Conservation (phyloP, 1,140 invertebrate species). For the Cotesia typhae region DNA sequence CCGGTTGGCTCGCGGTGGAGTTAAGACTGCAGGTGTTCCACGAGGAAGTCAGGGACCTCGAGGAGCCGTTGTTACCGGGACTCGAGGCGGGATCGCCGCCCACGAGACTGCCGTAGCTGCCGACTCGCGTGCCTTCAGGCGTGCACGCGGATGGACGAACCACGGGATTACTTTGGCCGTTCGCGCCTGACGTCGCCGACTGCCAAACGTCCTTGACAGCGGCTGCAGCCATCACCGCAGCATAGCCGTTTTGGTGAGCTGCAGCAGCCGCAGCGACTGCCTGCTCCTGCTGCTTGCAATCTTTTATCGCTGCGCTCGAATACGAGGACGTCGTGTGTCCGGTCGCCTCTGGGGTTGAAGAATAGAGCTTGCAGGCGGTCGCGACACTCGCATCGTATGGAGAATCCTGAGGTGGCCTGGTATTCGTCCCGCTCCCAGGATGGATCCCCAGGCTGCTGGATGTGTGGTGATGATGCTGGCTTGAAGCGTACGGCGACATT, state of each 20-base stretch:
- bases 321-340: constrained; percentile 70
- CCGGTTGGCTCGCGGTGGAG: constrained; percentile 77
- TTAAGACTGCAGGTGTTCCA: constrained; percentile 85
- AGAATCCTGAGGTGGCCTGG: constrained; percentile 84
- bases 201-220: constrained; percentile 76
- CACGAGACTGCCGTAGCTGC: constrained; percentile 72
- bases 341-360: constrained; percentile 71
- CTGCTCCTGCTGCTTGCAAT: constrained; percentile 74
- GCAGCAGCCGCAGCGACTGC: constrained; percentile 69
- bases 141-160: constrained; percentile 86
- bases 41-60: constrained; percentile 73
- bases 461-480: constrained; percentile 79
- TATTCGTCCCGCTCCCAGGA: constrained; percentile 72
- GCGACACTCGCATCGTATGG: constrained; percentile 89
- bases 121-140: constrained; percentile 77
- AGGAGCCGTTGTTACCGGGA: constrained; percentile 75
- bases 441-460: constrained; percentile 64
- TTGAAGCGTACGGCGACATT: constrained; percentile 82
- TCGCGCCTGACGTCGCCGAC: constrained; percentile 68
- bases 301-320: constrained; percentile 66
- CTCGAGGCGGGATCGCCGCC: constrained; percentile 80
- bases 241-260: constrained; percentile 75
- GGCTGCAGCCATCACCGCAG: constrained; percentile 70
- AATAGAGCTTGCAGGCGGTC: constrained; percentile 85
- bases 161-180: constrained; percentile 73